Percentiles rank a stretch among this genome's conserved stretches.
phyloP scores from a whole-genome alignment of 2,797 vertebrate species.

The Thalassophryne amazonica region DNA sequence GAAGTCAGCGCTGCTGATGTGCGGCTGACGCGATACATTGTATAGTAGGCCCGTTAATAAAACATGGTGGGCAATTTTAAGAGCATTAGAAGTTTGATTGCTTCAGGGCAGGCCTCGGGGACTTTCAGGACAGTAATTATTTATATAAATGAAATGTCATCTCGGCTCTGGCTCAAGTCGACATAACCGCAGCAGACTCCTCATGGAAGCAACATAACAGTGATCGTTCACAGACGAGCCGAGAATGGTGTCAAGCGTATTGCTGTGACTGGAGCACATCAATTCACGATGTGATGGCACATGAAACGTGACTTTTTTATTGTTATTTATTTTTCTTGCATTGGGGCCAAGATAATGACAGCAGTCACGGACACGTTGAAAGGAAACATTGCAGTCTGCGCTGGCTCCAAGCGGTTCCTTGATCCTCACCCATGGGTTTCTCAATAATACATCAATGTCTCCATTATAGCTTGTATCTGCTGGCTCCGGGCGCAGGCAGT shows the following conservation, averaged over 20 bases:
- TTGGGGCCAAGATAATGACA: constrained; percentile 43
- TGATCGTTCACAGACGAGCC: constrained; percentile 36
- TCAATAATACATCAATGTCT: constrained; percentile 89
- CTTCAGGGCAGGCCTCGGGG: constrained; percentile 72
- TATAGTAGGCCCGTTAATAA: constrained; percentile 71
- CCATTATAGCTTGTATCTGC: constrained; percentile 84
- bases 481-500: constrained; percentile 68
- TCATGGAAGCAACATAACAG: constrained; percentile 51
- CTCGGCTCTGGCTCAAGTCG: constrained; percentile 75
- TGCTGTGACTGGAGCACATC: constrained; percentile 56
- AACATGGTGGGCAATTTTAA: constrained; percentile 77
- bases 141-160: constrained; percentile 82
- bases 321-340: constrained; percentile 26
- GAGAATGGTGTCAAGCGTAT: constrained; percentile 49
- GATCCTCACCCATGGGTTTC: constrained; percentile 75
- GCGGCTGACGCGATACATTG: constrained; percentile 60
- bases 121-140: constrained; percentile 78
- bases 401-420: constrained; percentile 60
- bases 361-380: constrained; percentile 30
- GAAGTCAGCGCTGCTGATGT: constrained; percentile 55
- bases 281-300: constrained; percentile 54
- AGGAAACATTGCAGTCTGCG: constrained; percentile 55
- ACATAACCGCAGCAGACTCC: constrained; percentile 64
- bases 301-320: too few species aligned
- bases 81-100: constrained; percentile 82